Conservation (phyloP, 2,113 vertebrate genomes). For the Apaloderma vittatum region DNA sequence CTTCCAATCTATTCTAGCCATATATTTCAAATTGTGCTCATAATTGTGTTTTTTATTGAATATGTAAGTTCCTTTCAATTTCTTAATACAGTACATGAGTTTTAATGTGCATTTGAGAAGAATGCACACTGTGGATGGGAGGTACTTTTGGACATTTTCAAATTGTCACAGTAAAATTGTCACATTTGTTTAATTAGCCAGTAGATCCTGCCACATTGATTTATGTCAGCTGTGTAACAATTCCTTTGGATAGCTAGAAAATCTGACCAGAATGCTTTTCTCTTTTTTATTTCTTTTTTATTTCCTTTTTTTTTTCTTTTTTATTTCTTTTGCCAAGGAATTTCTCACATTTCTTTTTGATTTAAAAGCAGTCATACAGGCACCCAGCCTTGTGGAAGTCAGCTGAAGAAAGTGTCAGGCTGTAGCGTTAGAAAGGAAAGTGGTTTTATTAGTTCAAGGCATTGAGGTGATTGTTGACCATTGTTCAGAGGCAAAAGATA, state of each 20-base stretch:
- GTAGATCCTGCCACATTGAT: slow-evolving; percentile 53
- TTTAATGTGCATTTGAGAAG: slow-evolving; percentile 42
- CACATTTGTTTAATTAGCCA: slow-evolving; percentile 73
- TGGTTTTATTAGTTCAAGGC: background rate
- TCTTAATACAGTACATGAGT: background rate
- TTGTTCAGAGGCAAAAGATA: background rate
- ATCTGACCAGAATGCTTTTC: slow-evolving; percentile 18
- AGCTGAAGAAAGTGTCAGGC: background rate
- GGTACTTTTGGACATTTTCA: slow-evolving; percentile 45
- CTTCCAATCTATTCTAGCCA: slow-evolving; percentile 20
- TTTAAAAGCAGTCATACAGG: slow-evolving; percentile 19
- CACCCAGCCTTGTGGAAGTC: background rate
- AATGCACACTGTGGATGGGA: slow-evolving; percentile 15
- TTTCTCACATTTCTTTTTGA: slow-evolving; percentile 31
- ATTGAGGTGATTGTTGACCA: background rate
- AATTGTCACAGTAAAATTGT: slow-evolving; percentile 54
- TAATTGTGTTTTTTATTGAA: slow-evolving; percentile 44
- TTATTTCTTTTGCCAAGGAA: background rate
- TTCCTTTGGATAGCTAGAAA: slow-evolving; percentile 55
- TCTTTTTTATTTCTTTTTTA: no score
- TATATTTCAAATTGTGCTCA: slow-evolving; percentile 41
- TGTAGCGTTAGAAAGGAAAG: background rate
- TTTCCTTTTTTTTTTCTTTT: no score
- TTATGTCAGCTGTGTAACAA: slow-evolving; percentile 54
- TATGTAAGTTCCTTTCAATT: slow-evolving; percentile 15